Evolutionary conservation across 2,113 vertebrate genomes (phyloP), one percentile per base, ranked within the genome.

Genomic region (Amblyornis subalaris): DNA sequence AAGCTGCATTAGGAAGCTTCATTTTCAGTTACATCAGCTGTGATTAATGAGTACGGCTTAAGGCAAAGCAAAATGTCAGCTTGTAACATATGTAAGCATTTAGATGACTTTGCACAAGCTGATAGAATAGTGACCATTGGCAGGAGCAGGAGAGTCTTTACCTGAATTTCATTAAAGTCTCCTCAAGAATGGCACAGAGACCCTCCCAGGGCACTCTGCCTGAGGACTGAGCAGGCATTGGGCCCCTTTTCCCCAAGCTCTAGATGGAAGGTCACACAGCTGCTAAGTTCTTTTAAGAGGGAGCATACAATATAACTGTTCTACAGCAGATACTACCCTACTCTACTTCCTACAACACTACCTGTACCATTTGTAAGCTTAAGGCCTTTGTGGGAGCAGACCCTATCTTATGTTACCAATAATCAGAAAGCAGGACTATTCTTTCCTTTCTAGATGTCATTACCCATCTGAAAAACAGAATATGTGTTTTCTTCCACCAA

Each of bases 81-180:
- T 26, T 45, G 10, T 65, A 40, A 62, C 22, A 14, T 13, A 42
- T 48, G 36, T 7, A 50, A 54, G 17, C 55, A 28, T 45, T 62
- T 31, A 45, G 22, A 23, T 53, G 48, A 60, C 53, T 65, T 72
- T 28, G 35, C 10, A 62, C 12, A 31, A 69, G 40, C 7, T 85
- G 29, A 15, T 21, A 36, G 48, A 55, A 53, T 55, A 0, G 0
- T 31, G 21, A 23, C 10, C 16, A 40, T 14, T 45, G 21, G 24
- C 73, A 14, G 21, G 33, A 89, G 29, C 7, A 50, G n/a, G 25
- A 20, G 69, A 89, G 44, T 40, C 14, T 38, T 45, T n/a, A 79
- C 51, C 66, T 8, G 3, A 35, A 12, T 29, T 74, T 75, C 26
- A 42, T 64, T 67, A 31, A 38, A 15, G 11, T 20, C 17, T 73